Base-by-base conservation (phyloP, 1,140 invertebrate genomes). In the Drosophila ficusphila region DNA sequence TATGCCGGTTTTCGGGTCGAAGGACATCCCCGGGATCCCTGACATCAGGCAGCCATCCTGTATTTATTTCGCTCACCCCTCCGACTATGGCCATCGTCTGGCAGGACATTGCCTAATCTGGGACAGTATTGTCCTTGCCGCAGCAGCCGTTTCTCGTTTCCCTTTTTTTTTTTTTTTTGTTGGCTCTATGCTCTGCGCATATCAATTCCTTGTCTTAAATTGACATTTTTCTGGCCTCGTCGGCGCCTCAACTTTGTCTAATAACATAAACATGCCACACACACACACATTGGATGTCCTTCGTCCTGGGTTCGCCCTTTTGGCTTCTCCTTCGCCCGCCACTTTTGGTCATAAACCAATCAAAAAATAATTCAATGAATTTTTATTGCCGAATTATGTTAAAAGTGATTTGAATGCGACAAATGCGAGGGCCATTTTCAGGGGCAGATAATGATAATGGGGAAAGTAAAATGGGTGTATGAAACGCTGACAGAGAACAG, bases 301-400 rank as follows among this genome's bases (percentile, higher is more conserved):
- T 9, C 14, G 41, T 44, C 41, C 33, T 4, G 19, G 14, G 38
- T 11, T 23, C 16, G 8, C 23, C 23, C 19, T 31, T 18, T 14
- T 19, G 14, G 11, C 16, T n/a, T n/a, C 11, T 11, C 23, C 16
- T 14, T 16, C 3, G 19, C 68, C 21, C 3, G 19, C 68, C 53
- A 9, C 12, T 39, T 18, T 33, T 16, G 64, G 48, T 49, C 76
- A 58, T 83, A 79, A 83, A 83, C 69, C 79, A 79, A 83, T 83
- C 79, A 83, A 85, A 83, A 75, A 56, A 78, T 83, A 83, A 83
- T 83, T 83, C 79, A 83, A 83, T 83, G 79, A 83, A 83, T 83
- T 83, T 83, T 83, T 83, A 83, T 83, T 83, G 75, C 54, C 79
- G 58, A 83, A 83, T 83, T 83, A 83, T 83, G 79, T 83, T 79